These are phyloP conservation scores for Andrena praecox DNA, from an alignment of 2,888 invertebrate genomes.

Conservation along the genomic window DNA sequence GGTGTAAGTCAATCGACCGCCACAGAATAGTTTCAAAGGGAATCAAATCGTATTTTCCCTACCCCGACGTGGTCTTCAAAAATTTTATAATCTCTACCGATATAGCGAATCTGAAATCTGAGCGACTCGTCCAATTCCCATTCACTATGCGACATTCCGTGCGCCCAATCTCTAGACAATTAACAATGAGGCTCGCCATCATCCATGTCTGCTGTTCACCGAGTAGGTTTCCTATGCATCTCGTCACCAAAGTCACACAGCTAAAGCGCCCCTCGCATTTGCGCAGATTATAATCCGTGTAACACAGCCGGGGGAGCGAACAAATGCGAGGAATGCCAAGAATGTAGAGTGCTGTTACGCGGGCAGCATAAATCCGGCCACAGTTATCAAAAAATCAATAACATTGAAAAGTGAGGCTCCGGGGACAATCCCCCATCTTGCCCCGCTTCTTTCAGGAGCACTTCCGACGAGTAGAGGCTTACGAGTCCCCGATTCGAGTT, in stretches of 20 bases:
- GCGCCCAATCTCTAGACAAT: too few relatives aligned
- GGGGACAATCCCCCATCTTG: conserved; percentile 25
- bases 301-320: not conserved
- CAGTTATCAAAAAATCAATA: conserved; percentile 30
- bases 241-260: too few relatives aligned
- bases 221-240: too few relatives aligned
- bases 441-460: conserved; percentile 19
- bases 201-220: too few relatives aligned
- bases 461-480: conserved; percentile 14
- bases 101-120: too few relatives aligned
- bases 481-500: conserved; percentile 33
- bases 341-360: not conserved
- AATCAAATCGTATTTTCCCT: too few relatives aligned
- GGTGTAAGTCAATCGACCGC: not conserved
- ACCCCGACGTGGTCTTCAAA: too few relatives aligned
- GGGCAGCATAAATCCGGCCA: not conserved
- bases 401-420: conserved; percentile 26
- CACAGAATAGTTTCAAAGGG: not conserved
- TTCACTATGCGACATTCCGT: too few relatives aligned
- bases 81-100: too few relatives aligned
- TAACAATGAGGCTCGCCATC: too few relatives aligned
- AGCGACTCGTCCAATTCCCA: too few relatives aligned
- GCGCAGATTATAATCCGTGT: not conserved
- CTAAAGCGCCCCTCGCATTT: too few relatives aligned
- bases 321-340: not conserved